A percentile compares a stretch with the other conserved stretches of the same genome.
Conservation (phyloP, 2,888 invertebrate genomes). For the Rhogogaster chlorosoma region DNA sequence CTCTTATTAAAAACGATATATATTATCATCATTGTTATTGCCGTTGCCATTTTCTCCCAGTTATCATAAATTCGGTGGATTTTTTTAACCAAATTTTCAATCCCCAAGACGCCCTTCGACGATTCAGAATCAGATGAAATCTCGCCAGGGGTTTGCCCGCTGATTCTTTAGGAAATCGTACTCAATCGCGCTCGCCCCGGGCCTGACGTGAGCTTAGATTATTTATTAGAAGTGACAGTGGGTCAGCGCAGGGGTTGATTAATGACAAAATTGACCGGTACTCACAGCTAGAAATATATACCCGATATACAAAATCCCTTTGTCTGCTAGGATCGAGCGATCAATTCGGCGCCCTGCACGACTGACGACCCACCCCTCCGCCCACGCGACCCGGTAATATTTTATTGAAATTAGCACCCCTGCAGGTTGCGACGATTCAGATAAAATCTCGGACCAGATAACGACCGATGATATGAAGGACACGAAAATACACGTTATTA, state of each 20-base stretch:
- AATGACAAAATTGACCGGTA: constrained; percentile 4
- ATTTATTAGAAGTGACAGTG: constrained; percentile 25
- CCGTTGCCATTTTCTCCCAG: neutral
- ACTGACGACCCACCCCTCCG: neutral
- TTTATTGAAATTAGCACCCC: constrained; percentile 27
- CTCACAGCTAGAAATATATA: constrained; percentile 19
- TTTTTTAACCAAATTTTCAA: neutral
- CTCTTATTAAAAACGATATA: constrained; percentile 29
- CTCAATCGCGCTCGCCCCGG: neutral
- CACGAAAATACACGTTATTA: neutral
- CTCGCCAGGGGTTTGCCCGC: neutral
- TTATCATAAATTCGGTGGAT: neutral
- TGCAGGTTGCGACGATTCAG: neutral
- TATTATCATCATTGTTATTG: neutral
- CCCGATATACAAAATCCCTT: neutral
- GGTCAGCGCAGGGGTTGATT: constrained; percentile 3
- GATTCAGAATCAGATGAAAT: neutral
- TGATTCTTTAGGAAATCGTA: neutral
- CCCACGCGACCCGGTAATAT: constrained; percentile 34
- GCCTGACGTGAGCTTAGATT: neutral
- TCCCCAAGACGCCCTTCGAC: neutral
- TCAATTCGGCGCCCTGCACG: neutral
- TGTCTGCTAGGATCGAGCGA: neutral
- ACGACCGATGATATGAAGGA: no score
- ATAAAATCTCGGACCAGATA: neutral